Conservation (phyloP, 2,797 vertebrate genomes). For the Syndactyla subalaris region DNA sequence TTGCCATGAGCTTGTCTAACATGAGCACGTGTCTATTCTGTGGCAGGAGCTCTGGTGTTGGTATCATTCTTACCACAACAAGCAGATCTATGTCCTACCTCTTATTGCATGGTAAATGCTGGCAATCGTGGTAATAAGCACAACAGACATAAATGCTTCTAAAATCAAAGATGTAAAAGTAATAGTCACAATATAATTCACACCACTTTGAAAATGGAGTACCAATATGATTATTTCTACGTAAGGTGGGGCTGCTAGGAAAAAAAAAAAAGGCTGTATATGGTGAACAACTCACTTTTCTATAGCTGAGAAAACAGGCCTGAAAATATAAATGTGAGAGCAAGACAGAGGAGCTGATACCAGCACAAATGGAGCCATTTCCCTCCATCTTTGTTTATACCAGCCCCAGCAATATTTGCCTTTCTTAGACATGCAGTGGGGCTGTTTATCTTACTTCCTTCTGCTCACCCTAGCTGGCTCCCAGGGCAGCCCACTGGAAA, state of each 20-base stretch:
- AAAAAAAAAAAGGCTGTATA: background rate
- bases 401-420: slow-evolving; percentile 20
- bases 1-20: background rate
- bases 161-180: background rate
- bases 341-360: background rate
- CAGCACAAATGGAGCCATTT: background rate
- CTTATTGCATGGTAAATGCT: background rate
- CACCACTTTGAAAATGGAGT: background rate
- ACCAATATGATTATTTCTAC: background rate
- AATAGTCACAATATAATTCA: background rate
- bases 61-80: background rate
- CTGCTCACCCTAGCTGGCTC: background rate
- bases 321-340: background rate
- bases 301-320: background rate
- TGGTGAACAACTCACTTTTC: background rate
- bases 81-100: background rate
- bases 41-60: background rate
- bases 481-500: slow-evolving; percentile 42
- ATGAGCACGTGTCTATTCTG: background rate
- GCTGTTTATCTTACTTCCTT: slow-evolving; percentile 10
- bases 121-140: background rate
- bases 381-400: slow-evolving; percentile 1
- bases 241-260: background rate
- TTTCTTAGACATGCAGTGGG: slow-evolving; percentile 18
- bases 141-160: background rate